Conservation (phyloP, 2,888 invertebrate genomes). For the Vannuccia rotundouncinata region DNA sequence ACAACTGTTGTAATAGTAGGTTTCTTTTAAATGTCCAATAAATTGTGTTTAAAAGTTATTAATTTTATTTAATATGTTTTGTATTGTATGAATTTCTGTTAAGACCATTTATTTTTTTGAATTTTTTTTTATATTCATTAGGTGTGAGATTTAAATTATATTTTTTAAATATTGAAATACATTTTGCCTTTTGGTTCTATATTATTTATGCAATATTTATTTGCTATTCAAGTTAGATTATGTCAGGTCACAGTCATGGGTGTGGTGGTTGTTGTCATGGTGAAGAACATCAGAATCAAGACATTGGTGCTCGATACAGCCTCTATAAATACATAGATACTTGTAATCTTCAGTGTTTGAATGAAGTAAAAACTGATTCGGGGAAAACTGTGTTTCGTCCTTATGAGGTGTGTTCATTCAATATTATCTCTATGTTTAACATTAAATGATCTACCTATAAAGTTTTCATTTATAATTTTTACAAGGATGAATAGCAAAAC, state of each 20-base stretch:
- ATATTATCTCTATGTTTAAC: not conserved
- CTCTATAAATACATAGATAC: conserved; percentile 80
- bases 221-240: not conserved
- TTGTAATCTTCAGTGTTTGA: conserved; percentile 78
- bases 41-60: too few species aligned
- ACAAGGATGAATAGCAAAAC: not conserved
- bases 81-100: not conserved
- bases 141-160: too few species aligned
- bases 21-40: too few species aligned
- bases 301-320: conserved; percentile 68
- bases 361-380: conserved; percentile 76
- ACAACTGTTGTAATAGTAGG: too few species aligned
- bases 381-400: conserved; percentile 83
- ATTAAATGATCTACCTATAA: not conserved
- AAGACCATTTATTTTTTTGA: not conserved
- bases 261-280: conserved; percentile 43
- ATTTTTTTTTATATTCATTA: too few species aligned
- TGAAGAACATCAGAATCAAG: conserved; percentile 45
- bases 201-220: not conserved
- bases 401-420: conserved; percentile 67
- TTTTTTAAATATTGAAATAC: too few species aligned
- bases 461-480: not conserved
- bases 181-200: too few species aligned
- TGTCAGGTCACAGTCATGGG: conserved; percentile 45
- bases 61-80: not conserved